A percentile compares a stretch with the other conserved stretches of the same genome.
Evolutionary conservation across 2,797 vertebrate species (phyloP).

Genomic region (Pipistrellus pygmaeus): DNA sequence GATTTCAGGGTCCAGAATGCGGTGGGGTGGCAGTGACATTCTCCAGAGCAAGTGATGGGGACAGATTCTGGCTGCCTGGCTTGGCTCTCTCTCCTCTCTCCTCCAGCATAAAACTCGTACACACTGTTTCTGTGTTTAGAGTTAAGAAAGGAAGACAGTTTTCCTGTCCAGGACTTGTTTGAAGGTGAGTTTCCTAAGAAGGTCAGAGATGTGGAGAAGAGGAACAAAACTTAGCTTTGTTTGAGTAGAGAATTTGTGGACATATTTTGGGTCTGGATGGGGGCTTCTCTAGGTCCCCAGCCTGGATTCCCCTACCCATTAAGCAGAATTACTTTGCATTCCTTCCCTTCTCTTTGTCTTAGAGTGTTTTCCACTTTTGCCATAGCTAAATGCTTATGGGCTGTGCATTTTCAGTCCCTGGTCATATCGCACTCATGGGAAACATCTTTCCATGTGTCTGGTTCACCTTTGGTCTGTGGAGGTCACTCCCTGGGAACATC

Average conservation of each 20-base stretch:
- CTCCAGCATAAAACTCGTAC: not conserved
- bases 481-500: not conserved
- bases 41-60: not conserved
- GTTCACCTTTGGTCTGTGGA: not conserved
- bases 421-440: not conserved
- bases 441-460: not conserved
- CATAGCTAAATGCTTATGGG: not conserved
- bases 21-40: not conserved
- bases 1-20: not conserved
- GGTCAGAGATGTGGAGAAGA: not conserved
- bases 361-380: not conserved
- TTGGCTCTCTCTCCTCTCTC: not conserved
- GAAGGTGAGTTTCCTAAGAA: not conserved
- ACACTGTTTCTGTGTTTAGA: slow-evolving; percentile 31
- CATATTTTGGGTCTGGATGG: not conserved
- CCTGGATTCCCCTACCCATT: not conserved
- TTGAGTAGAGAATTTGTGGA: not conserved
- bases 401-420: not conserved
- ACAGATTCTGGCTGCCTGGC: not conserved
- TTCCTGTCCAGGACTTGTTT: not conserved
- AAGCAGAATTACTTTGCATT: not conserved
- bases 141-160: slow-evolving; percentile 2
- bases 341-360: not conserved
- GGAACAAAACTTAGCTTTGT: not conserved
- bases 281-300: not conserved